Base-by-base conservation (phyloP, 2,888 invertebrate species). In the Aleiodes leptofemur region DNA sequence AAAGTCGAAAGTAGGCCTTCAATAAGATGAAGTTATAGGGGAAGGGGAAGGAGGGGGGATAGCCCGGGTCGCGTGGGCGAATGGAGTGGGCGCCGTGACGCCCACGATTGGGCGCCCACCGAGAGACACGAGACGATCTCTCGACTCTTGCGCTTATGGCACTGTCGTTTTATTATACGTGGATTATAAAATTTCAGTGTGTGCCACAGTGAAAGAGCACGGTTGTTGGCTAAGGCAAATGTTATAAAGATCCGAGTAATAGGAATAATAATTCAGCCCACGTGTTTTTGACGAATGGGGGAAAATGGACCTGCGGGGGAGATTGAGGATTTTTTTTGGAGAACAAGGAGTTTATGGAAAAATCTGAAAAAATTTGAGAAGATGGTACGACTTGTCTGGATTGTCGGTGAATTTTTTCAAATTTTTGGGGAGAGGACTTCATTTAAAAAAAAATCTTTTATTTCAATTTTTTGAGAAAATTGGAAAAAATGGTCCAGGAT, bases 31-130 rank as follows among this genome's bases (percentile, higher is more conserved):
- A 48, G 11, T 64, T 9, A 61, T 61, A n/a, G 23, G 23, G 61
- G 3, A 56, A 13, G 43, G 14, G 43, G 23, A 13, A 16, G 14
- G 43, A 11, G 55, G 55, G 55, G 8, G 55, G 55, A 38, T 69
- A 55, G 29, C 14, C 13, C 11, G 53, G 29, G 59, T 57, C 75
- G 78, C 77, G 80, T 81, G 78, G 80, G 80, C 77, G 83, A 74
- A 55, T 69, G 77, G 81, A 83, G 86, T 85, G 85, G 85, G 85
- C 84, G 84, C 83, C 74, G 81, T 79, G 81, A 80, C 79, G 80
- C 86, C 86, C 85, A 86, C 85, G 80, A 77, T 59, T 4, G 81
- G 80, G 84, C 83, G 82, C 82, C 85, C 82, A 85, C 83, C 81
- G 78, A 59, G 56, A 68, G 56, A 68, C 57, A 50, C 50, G n/a